Percentiles rank a stretch among this genome's conserved stretches.
These are phyloP conservation scores for Circaetus cinerascens DNA, from an alignment of 2,113 vertebrate species.

Conservation along the genomic window DNA sequence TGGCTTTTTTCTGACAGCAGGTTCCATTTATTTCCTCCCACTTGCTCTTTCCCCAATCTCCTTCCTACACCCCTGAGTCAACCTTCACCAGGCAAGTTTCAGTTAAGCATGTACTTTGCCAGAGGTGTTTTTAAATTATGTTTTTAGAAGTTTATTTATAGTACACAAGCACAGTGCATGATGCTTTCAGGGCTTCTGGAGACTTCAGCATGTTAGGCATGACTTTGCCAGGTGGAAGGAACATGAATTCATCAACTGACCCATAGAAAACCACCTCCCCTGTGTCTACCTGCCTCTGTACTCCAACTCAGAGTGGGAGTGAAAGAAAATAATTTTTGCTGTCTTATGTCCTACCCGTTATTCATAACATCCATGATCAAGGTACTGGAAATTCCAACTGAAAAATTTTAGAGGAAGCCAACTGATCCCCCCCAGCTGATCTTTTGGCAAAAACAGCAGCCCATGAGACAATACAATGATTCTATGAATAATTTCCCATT, in stretches of 20 bases:
- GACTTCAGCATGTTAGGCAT: not conserved
- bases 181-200: not conserved
- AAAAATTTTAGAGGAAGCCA: not conserved
- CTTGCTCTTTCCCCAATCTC: conserved; percentile 35
- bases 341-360: not conserved
- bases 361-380: not conserved
- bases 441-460: not conserved
- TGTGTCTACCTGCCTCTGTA: not conserved
- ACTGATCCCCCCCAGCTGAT: not conserved
- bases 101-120: conserved; percentile 45
- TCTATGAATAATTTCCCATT: not conserved
- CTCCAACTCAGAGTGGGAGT: not conserved
- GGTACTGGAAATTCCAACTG: not conserved
- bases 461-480: not conserved
- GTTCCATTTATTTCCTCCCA: conserved; percentile 44
- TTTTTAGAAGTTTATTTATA: conserved; percentile 49
- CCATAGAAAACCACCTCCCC: not conserved
- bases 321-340: not conserved
- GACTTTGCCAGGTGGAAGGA: not conserved
- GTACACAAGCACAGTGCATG: not conserved
- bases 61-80: conserved; percentile 54
- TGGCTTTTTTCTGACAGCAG: conserved; percentile 16
- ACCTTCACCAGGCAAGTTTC: conserved; percentile 32
- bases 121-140: conserved; percentile 58
- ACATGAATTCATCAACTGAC: not conserved